A percentile compares a stretch with the other conserved stretches of the same genome.
These are phyloP conservation scores for Papilio machaon DNA, from an alignment of 1,140 invertebrate genomes.

Conservation along the genomic window DNA sequence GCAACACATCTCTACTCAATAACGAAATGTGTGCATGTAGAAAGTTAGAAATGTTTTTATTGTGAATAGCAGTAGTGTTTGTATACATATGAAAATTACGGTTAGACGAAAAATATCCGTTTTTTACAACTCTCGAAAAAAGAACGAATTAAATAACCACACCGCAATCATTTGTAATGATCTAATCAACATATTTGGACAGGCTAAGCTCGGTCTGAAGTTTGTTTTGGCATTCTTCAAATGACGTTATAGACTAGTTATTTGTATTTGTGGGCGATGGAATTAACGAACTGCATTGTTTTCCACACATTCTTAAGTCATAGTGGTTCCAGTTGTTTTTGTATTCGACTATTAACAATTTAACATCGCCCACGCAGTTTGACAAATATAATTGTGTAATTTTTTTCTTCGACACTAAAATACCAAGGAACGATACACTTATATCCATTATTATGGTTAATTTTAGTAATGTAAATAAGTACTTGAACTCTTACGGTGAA, in stretches of 20 bases:
- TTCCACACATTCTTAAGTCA: constrained; percentile 6
- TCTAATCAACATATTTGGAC: constrained; percentile 3
- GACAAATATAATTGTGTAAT: not conserved
- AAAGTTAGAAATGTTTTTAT: no score
- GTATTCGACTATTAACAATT: not conserved
- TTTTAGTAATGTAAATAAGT: no score
- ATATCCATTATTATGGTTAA: not conserved
- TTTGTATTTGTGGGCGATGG: not conserved
- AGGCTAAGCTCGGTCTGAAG: not conserved
- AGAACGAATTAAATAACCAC: not conserved
- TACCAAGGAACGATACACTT: not conserved
- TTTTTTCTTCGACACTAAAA: not conserved
- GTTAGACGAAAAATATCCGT: no score
- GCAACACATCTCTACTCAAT: no score
- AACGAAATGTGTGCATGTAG: no score
- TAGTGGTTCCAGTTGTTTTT: not conserved
- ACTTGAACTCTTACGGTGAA: no score
- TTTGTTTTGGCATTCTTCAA: not conserved
- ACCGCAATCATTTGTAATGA: not conserved
- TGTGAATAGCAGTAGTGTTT: no score
- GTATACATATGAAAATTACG: no score
- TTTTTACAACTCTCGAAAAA: not conserved
- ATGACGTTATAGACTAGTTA: not conserved
- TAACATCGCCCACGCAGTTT: not conserved
- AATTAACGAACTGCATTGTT: not conserved